Evolutionary conservation across 92 coral and sea anemone genomes (phyloP), one percentile per base, ranked within the genome.

Genomic region (Porites lobata): DNA sequence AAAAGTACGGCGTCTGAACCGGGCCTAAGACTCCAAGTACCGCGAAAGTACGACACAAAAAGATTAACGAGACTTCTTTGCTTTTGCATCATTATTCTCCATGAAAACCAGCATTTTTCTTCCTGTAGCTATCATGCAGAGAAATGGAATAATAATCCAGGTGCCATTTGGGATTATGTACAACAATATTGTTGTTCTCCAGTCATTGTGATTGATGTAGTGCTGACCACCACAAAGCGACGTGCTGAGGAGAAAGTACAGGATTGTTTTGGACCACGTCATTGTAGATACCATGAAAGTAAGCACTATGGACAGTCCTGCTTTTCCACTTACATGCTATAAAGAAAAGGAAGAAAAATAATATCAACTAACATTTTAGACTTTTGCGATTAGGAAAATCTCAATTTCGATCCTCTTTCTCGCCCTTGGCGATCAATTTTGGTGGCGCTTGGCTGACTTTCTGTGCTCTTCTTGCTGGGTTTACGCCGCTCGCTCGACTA

Each of bases 261-360:
- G 71, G 20, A 90, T 78, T 70, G 94, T 90, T 80, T 90, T 93
- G 59, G 92, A 29, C 18, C 86, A 90, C 2, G 94, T 93, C 96
- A 93, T 93, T 11, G 92, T 83, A 19, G 78, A 82, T 22, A 80
- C 96, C 79, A 93, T 75, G 67, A 93, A 85, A 20, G 92, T 88
- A 24, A 68, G 53, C 19, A 93, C 20, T 1, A 83, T 64, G 21
- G 76, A 69, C 24, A 86, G 77, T 18, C 47, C 58, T 11, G 69
- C 79, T 52, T 84, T 76, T 43, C 76, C 50, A 20, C 69, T 75
- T 38, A 26, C 7, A 51, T 90, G 78, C 95, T 92, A 29, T 56
- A 9, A 10, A 50, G 86, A 65, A 52, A 17, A 76, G 8, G 57
- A 75, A 24, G 7, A 3, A 9, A 76, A 76, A 58, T 58, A 58